phyloP scores from a whole-genome alignment of 2,797 vertebrate species.

The Lates japonicus region DNA sequence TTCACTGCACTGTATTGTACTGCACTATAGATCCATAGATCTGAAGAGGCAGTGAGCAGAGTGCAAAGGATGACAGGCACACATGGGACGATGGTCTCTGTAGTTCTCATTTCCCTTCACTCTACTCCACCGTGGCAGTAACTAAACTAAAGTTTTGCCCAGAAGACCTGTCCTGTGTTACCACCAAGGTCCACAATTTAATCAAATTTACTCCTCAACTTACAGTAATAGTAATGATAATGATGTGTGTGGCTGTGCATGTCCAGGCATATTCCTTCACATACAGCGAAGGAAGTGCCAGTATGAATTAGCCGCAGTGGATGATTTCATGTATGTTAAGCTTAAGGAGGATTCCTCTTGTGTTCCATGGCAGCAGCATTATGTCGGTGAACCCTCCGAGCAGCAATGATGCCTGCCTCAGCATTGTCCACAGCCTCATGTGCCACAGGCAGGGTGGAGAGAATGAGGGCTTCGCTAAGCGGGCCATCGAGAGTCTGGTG shows the following conservation, averaged over 20 bases:
- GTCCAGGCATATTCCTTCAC: neutral
- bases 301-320: neutral
- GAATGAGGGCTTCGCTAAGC: slow-evolving; percentile 89
- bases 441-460: slow-evolving; percentile 91
- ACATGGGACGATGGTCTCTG: no score
- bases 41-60: no score
- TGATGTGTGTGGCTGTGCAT: neutral
- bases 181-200: no score
- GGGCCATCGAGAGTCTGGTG: slow-evolving; percentile 91
- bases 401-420: slow-evolving; percentile 89
- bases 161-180: no score
- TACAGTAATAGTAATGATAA: no score
- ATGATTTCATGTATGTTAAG: neutral
- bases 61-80: no score
- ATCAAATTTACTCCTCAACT: no score
- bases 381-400: slow-evolving; percentile 86
- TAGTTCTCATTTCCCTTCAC: no score
- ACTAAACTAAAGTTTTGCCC: no score
- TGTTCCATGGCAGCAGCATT: slow-evolving; percentile 68
- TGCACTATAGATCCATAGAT: no score
- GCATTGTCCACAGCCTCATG: slow-evolving; percentile 91
- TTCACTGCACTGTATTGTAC: no score
- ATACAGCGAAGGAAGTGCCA: neutral
- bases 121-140: no score
- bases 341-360: neutral